Evolutionary conservation across 2,888 invertebrate species (phyloP), one percentile per base, ranked within the genome.

Genomic region (Petrophora chlorosata): DNA sequence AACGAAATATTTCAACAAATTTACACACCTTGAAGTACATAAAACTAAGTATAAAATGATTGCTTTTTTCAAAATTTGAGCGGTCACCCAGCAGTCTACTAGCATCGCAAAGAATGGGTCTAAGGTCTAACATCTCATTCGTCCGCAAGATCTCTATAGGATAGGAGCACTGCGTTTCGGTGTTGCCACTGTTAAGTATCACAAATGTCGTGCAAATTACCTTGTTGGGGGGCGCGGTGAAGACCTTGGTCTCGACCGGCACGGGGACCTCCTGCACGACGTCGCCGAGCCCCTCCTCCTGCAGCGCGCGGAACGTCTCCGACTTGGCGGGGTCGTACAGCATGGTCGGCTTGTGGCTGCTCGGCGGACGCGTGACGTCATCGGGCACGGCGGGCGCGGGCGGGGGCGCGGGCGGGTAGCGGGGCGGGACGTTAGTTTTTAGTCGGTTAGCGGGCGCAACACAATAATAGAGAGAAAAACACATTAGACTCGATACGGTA

Each of bases 271-370:
- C 95, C 55, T 93, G 94, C 63, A 93, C 89, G 42, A 85, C 80
- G 75, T 92, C 93, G 57, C 93, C 94, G 36, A 91, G 83, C 64
- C 93, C 93, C 62, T 94, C 93, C 85, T 97, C 97, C 85, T 96
- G 95, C 58, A 97, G 93, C 72, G 95, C 96, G 91, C 94, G 95
- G 92, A 93, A 96, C 49, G 97, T 96, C 85, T 96, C 96, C 77
- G 96, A 97, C 91, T 95, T 94, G 80, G 95, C 94, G 65, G 97
- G 97, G 92, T 97, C 96, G 92, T 94, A 97, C 79, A 92, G 93
- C 79, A 94, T 85, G 61, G 94, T 93, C 82, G 94, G 94, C 92
- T 93, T 94, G 82, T 89, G 85, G 73, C 92, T 92, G 82, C 67
- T 48, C 3, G n/a, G n/a, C n/a, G n/a, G n/a, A n/a, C n/a, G 42